Evolutionary conservation across 1,140 invertebrate genomes (phyloP).

Genomic region (Drosophila equinoxialis): DNA sequence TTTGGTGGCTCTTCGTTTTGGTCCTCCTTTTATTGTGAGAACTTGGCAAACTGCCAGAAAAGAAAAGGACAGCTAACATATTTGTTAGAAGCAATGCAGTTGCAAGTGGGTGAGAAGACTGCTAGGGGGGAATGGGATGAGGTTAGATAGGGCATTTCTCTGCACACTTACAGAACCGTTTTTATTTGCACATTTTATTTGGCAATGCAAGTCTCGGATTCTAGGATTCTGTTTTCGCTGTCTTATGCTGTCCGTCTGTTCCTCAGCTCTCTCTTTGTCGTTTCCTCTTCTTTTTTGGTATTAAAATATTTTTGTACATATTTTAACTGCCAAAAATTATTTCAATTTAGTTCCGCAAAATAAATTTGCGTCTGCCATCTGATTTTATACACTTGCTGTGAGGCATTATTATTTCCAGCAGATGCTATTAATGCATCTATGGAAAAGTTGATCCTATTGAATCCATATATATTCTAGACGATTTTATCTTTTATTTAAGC

Average conservation of each 20-base stretch:
- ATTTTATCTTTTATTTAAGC: too few relatives aligned
- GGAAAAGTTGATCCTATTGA: neutral
- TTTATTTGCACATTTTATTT: constrained; percentile 63
- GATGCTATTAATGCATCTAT: neutral
- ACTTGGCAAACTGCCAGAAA: constrained; percentile 65
- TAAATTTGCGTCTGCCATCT: constrained; percentile 61
- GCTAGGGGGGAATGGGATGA: neutral
- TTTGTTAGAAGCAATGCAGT: constrained; percentile 51
- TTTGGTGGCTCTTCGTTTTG: neutral
- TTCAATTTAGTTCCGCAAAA: constrained; percentile 82
- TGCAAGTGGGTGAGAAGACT: constrained; percentile 6
- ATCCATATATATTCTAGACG: too few relatives aligned
- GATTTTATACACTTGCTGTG: constrained; percentile 1
- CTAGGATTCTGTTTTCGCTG: constrained; percentile 1
- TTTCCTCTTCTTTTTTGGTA: constrained; percentile 37
- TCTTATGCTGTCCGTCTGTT: neutral
- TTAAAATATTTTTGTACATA: constrained; percentile 76
- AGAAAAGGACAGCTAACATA: constrained; percentile 44
- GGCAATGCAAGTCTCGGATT: constrained; percentile 41
- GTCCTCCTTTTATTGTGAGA: constrained; percentile 3
- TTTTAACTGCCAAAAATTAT: constrained; percentile 77
- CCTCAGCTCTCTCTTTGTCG: neutral
- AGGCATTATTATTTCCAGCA: neutral
- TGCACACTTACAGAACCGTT: constrained; percentile 51
- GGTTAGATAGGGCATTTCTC: constrained; percentile 18